Base-by-base conservation (phyloP, 2,113 vertebrate genomes). In the Leptosomus discolor region DNA sequence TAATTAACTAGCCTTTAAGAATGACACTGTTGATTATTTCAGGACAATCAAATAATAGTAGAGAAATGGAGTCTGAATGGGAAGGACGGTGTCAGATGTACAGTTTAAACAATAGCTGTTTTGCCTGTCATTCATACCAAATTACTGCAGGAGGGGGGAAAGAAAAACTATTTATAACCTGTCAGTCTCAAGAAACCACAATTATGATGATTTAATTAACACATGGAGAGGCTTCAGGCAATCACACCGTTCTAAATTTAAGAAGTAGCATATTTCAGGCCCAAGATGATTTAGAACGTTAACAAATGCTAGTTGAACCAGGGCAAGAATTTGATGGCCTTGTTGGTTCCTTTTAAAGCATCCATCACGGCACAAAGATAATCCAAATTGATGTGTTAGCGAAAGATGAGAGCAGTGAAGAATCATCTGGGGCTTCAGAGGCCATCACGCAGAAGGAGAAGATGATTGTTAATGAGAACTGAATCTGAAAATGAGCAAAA, bases 201-300 rank as follows among this genome's bases (percentile, higher is more conserved):
- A 95, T 86, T 96, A 96, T 56, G 86, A 96, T 94, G 92, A 97
- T 96, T 95, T 92, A 97, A 96, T 95, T 94, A 96, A 88, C 92
- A 83, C 79, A 70, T 63, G 60, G 74, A 96, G 82, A 95, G 73
- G 80, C 71, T 96, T 88, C 61, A 86, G 88, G 95, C 95, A 95
- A 95, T 97, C 78, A 76, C 73, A 76, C 81, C 36, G 4, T 90
- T 94, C 92, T 96, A 90, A 80, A 94, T 95, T 94, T 94, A 84
- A 97, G 94, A 37, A 94, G 94, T 27, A 85, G 83, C 88, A 91
- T 76, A 53, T 93, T 93, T 93, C 88, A 67, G 94, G 86, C 67
- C 91, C 91, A 37, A 16, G 95, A 96, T 82, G 95, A 96, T 96
- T 97, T 92, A 93, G 91, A 92, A 92, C 85, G 50, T 94, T 94